These are phyloP conservation scores for Triplophysa siluroides DNA, from an alignment of 2,113 vertebrate genomes.

Conservation along the genomic window DNA sequence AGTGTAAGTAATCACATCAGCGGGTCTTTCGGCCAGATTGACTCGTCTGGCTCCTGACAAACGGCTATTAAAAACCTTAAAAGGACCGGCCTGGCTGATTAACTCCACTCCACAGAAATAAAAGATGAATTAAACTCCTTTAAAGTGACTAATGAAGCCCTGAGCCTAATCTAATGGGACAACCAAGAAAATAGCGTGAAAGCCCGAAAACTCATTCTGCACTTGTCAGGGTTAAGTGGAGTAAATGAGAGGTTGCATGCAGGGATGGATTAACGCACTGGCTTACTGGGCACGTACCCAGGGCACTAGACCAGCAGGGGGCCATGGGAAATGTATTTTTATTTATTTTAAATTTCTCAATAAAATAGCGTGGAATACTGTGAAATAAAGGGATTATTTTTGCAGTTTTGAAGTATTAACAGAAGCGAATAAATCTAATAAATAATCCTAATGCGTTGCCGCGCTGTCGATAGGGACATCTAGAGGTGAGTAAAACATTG, in stretches of 20 bases:
- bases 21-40: slow-evolving; percentile 64
- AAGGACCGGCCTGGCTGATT: slow-evolving; percentile 65
- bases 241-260: not conserved
- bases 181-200: slow-evolving; percentile 45
- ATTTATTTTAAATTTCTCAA: no score
- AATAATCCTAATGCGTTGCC: no score
- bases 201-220: not conserved
- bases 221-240: slow-evolving; percentile 20
- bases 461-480: no score
- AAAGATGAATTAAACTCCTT: slow-evolving; percentile 69
- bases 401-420: no score
- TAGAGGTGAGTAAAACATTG: no score
- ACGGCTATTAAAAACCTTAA: slow-evolving; percentile 65
- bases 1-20: slow-evolving; percentile 60
- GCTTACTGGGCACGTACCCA: no score
- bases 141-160: slow-evolving; percentile 70
- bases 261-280: no score
- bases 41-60: slow-evolving; percentile 63
- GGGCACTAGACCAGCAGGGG: no score
- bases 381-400: no score
- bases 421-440: no score
- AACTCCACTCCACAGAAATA: slow-evolving; percentile 68
- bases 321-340: no score
- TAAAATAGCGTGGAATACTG: no score
- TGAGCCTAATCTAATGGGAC: slow-evolving; percentile 66